Conservation (phyloP, 1,140 invertebrate genomes). For the Brachionus rubens region DNA sequence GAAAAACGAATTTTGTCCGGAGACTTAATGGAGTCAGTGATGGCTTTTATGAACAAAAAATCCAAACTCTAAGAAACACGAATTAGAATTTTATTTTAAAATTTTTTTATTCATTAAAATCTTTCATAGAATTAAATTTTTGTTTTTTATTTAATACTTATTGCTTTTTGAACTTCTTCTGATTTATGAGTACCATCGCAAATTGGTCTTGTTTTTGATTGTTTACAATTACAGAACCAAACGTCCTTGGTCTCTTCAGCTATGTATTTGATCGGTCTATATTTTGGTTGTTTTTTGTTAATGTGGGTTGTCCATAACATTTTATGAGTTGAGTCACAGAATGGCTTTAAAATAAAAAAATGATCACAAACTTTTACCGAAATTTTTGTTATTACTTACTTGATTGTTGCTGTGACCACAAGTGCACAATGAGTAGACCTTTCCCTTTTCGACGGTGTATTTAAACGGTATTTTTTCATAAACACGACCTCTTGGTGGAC, state of each 20-base stretch:
- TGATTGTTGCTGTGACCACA: slow-evolving; percentile 85
- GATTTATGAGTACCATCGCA: slow-evolving; percentile 92
- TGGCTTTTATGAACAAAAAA: slow-evolving; percentile 48
- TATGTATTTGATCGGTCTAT: slow-evolving; percentile 73
- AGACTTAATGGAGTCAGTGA: slow-evolving; percentile 65
- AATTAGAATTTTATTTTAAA: too few relatives aligned
- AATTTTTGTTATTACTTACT: slow-evolving; percentile 62
- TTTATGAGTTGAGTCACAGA: slow-evolving; percentile 90
- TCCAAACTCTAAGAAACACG: not conserved
- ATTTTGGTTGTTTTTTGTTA: slow-evolving; percentile 55
- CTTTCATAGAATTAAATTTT: too few relatives aligned
- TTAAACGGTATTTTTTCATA: slow-evolving; percentile 82
- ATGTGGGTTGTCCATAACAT: slow-evolving; percentile 65
- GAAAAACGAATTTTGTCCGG: slow-evolving; percentile 66
- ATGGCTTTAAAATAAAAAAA: slow-evolving; percentile 65
- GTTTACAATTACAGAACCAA: slow-evolving; percentile 97
- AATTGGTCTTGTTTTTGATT: slow-evolving; percentile 86
- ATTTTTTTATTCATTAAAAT: too few relatives aligned
- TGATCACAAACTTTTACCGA: not conserved
- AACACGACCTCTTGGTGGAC: slow-evolving; percentile 52
- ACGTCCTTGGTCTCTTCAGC: slow-evolving; percentile 87
- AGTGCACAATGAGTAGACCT: slow-evolving; percentile 86
- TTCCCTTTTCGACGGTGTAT: slow-evolving; percentile 69
- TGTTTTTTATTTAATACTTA: slow-evolving; percentile 26
- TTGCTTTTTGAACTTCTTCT: slow-evolving; percentile 65